Conservation (phyloP, 2,888 invertebrate species). For the Chesias legatella region DNA sequence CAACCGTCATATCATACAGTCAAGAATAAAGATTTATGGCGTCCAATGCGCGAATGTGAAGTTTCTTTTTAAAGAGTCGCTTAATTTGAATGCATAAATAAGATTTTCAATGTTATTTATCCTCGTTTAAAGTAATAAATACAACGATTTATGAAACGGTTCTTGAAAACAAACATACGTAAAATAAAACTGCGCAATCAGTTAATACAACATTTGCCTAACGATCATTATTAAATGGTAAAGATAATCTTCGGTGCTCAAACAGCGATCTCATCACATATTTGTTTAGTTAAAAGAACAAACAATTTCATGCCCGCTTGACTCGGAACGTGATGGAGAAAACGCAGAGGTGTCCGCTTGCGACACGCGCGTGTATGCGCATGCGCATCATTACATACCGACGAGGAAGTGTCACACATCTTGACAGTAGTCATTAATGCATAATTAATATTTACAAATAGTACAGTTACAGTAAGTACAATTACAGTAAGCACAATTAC, state of each 20-base stretch:
- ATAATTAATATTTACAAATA: constrained; percentile 6
- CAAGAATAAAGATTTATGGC: constrained; percentile 35
- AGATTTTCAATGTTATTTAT: constrained; percentile 22
- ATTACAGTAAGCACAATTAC: too few species aligned
- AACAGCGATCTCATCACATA: constrained; percentile 29
- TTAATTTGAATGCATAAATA: constrained; percentile 29
- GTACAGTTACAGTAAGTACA: too few species aligned
- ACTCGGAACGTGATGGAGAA: constrained; percentile 41
- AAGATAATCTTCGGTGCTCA: constrained; percentile 20
- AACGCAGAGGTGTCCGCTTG: constrained; percentile 47
- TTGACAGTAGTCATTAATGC: constrained; percentile 29
- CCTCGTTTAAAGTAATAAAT: constrained; percentile 19
- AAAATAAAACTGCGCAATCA: constrained; percentile 15
- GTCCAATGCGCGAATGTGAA: constrained; percentile 25
- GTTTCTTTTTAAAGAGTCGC: constrained; percentile 19
- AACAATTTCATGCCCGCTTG: constrained; percentile 44
- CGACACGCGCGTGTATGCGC: constrained; percentile 44
- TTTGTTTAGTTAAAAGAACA: constrained; percentile 54
- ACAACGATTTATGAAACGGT: constrained; percentile 19
- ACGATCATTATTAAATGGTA: constrained; percentile 19
- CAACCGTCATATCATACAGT: constrained; percentile 35
- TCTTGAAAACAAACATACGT: constrained; percentile 18
- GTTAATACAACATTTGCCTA: constrained; percentile 21
- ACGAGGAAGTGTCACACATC: constrained; percentile 16
- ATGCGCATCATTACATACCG: constrained; percentile 43